Evolutionary conservation across 2,113 vertebrate genomes (phyloP).

Genomic region (Formicarius rufipectus): DNA sequence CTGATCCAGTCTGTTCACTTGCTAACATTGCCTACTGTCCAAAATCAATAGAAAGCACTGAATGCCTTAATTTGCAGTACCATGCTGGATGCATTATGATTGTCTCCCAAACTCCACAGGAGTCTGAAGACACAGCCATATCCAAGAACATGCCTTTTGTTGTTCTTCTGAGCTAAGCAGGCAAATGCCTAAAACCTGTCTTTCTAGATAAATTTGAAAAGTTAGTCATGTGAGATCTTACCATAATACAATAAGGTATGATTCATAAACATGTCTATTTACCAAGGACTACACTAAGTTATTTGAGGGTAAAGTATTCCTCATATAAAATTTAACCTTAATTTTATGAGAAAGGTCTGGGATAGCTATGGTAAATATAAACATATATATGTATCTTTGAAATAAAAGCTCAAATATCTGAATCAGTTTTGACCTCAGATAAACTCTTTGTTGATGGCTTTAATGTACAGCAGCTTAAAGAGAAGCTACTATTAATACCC

Average conservation of each 20-base stretch:
- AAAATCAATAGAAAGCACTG: background rate
- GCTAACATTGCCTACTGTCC: background rate
- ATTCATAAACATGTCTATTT: background rate
- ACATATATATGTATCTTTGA: background rate
- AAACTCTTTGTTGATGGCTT: background rate
- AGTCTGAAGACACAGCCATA: background rate
- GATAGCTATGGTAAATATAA: background rate
- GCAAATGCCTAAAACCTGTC: background rate
- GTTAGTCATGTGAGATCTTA: background rate
- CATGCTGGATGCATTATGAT: background rate
- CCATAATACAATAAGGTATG: background rate
- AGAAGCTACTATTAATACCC: background rate
- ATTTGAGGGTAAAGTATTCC: background rate
- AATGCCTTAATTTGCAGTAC: background rate
- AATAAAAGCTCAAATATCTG: background rate
- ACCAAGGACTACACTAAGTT: background rate
- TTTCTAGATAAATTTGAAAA: background rate
- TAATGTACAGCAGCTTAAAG: background rate
- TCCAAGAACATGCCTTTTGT: background rate
- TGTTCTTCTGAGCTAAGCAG: background rate
- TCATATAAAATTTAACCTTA: background rate
- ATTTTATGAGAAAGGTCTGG: background rate
- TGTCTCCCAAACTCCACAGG: background rate
- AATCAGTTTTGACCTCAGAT: background rate
- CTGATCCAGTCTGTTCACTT: background rate